Evolutionary conservation across 2,888 invertebrate genomes (phyloP).

Genomic region (Serrognathus titanus): DNA sequence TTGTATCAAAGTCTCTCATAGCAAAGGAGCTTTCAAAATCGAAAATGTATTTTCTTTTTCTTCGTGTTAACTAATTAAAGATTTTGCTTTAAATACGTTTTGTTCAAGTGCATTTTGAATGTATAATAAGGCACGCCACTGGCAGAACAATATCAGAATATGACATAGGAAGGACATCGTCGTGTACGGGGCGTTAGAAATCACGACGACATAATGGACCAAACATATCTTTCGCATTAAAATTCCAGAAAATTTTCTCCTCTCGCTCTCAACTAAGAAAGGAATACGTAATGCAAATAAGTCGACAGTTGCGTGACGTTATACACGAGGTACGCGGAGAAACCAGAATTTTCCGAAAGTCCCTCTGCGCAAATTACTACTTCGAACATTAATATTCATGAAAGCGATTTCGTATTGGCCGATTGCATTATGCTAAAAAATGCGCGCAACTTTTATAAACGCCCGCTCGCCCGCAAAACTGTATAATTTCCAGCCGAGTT

Average conservation of each 20-base stretch:
- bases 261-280: not conserved
- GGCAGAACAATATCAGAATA: slow-evolving; percentile 6
- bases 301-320: no score
- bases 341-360: not conserved
- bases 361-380: slow-evolving; percentile 6
- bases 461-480: slow-evolving; percentile 1
- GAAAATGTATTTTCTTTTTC: no score
- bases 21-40: no score
- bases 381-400: slow-evolving; percentile 12
- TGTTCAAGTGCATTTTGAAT: no score
- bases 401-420: slow-evolving; percentile 4
- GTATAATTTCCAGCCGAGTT: slow-evolving; percentile 14
- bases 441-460: slow-evolving; percentile 5
- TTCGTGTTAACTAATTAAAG: no score
- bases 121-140: slow-evolving; percentile 7
- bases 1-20: no score
- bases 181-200: slow-evolving; percentile 7
- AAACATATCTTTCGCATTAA: slow-evolving; percentile 7
- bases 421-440: slow-evolving; percentile 9
- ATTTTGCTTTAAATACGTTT: no score
- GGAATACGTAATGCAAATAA: no score
- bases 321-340: no score
- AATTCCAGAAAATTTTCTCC: slow-evolving; percentile 6
- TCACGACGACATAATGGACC: slow-evolving; percentile 9
- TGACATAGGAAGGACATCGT: not conserved